Base-by-base conservation (phyloP, 2,797 vertebrate species). In the Myotis vivesi region DNA sequence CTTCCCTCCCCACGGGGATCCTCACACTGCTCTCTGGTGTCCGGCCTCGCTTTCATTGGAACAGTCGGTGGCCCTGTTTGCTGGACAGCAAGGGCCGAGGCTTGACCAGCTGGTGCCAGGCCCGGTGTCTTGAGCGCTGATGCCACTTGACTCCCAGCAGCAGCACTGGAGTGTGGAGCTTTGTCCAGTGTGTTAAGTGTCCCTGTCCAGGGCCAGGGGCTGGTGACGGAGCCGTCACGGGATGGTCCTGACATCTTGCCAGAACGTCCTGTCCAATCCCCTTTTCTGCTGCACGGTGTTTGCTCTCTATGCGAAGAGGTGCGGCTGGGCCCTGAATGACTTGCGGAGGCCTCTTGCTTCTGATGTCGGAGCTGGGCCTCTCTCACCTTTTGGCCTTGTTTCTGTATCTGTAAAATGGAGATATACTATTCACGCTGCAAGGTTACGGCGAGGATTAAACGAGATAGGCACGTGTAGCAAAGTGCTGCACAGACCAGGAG, bases 61-160 rank as follows among this genome's bases (percentile, higher is more conserved):
- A 81, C 84, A 96, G 88, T 94, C 73, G 53, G 76, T 41, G 62
- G 83, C 93, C 92, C 95, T 94, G 95, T 95, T 92, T 85, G 86
- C 83, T 95, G 57, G 51, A 72, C 83, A 59, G 66, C 20, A 36
- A 68, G 93, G 36, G 68, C 64, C 53, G 73, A 94, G 89, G 75
- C 96, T 81, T 95, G 93, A 91, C 90, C 97, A 89, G 96, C 64
- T 92, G 93, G 97, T 97, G 59, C 96, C 97, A 97, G 97, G 96
- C 96, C 94, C 96, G 87, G 95, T 55, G 28, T 95, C 88, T 94
- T n/a, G 12, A 77, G 95, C 2, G 46, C 91, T 90, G 93, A 93
- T 87, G 95, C 94, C 93, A 83, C 95, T 93, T 94, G 94, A 93
- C 89, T 89, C 87, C 53, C 86, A 79, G 91, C 91, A 85, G 13